Base-by-base conservation (phyloP, 2,113 vertebrate genomes). In the Acinonyx jubatus region DNA sequence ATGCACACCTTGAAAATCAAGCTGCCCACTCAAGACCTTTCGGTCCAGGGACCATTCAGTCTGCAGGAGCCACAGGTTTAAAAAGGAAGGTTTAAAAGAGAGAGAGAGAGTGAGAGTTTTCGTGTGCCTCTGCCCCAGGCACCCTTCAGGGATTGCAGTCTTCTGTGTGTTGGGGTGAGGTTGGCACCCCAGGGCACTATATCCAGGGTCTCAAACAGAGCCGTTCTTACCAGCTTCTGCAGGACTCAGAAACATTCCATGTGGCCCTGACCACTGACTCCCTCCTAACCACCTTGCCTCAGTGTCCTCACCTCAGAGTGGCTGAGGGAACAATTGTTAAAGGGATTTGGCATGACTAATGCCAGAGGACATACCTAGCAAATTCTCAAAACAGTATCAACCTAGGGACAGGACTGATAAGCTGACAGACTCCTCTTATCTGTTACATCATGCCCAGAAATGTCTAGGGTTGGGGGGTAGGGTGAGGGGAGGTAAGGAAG, bases 371-470 rank as follows among this genome's bases (percentile, higher is more conserved):
- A 91, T 13, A 84, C 45, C 45, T 19, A 91, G n/a, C n/a, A 38
- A 78, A 78, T 87, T 94, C 89, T 71, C 45, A 82, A 95, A 91
- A n/a, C n/a, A 45, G 33, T 83, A 38, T 48, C 48, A 91, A 91
- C 52, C 81, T 89, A 84, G 52, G 4, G 21, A 94, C 88, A 82
- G 66, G 2, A 89, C 50, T 82, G 19, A 66, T 78, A 73, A 71
- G 45, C 71, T 66, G 81, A 89, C 38, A 88, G 50, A 85, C 15
- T 66, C 11, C 45, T 84, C 29, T 80, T 71, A 50, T 87, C 38
- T 89, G 14, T 83, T 82, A 73, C 85, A 81, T 69, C 11, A 87
- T 76, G 31, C 29, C 48, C 52, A 63, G 33, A 85, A 89, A 91
- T 89, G 68, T 12, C 57, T 52, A 78, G 31, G 3, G 38, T 0